Evolutionary conservation across 2,113 vertebrate genomes (phyloP).

Genomic region (Bubo scandiacus): DNA sequence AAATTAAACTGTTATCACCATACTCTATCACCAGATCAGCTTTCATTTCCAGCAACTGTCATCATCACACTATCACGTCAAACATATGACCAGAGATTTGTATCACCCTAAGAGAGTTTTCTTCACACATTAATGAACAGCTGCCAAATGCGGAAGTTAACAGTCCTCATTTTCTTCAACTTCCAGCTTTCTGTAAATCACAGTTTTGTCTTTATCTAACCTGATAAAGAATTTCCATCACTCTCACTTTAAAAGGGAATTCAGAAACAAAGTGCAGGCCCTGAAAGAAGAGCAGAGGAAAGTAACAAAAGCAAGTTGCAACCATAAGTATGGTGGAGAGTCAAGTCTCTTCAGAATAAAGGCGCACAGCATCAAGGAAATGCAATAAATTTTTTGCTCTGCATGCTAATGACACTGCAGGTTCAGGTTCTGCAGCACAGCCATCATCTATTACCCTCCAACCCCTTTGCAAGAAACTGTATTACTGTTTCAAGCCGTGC

Average conservation of each 20-base stretch:
- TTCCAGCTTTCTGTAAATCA: neutral
- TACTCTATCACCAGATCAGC: neutral
- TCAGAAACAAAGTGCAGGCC: neutral
- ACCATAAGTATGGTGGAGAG: neutral
- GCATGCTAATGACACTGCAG: slow-evolving; percentile 14
- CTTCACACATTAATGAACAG: neutral
- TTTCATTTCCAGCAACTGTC: neutral
- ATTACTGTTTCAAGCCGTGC: slow-evolving; percentile 49
- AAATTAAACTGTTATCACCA: neutral
- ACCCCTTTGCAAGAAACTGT: neutral
- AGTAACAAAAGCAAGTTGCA: neutral
- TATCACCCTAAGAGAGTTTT: neutral
- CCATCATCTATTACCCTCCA: neutral
- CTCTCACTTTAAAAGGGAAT: neutral
- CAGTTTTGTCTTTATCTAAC: neutral
- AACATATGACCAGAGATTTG: neutral
- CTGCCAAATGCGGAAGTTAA: neutral
- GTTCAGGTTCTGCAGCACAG: neutral
- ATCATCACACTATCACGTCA: neutral
- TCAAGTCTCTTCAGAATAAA: neutral
- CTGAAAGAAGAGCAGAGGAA: neutral
- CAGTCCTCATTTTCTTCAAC: neutral
- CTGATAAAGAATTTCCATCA: neutral
- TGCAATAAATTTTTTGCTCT: neutral
- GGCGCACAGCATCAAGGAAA: neutral